A percentile compares a stretch with the other conserved stretches of the same genome.
phyloP scores from a whole-genome alignment of 2,888 invertebrate species.

The Phyto melanocephala region DNA sequence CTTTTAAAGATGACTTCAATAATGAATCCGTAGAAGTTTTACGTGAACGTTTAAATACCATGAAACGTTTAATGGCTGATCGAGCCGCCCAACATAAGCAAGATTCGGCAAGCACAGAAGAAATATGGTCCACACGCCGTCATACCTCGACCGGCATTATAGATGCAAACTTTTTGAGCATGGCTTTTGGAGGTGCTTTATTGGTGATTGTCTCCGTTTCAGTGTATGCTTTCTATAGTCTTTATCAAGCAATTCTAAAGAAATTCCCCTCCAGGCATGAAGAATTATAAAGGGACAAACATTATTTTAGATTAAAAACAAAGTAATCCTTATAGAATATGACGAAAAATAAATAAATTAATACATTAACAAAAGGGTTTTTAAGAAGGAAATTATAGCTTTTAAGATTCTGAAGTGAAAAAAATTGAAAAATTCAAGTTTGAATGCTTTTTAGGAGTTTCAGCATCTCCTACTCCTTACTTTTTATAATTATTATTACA shows the following conservation, averaged over 20 bases:
- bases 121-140: slow-evolving; percentile 76
- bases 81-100: slow-evolving; percentile 80
- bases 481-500: no score
- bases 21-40: slow-evolving; percentile 89
- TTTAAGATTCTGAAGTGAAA: background rate
- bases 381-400: background rate
- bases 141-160: slow-evolving; percentile 83
- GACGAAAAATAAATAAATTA: slow-evolving; percentile 22
- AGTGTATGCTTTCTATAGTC: slow-evolving; percentile 90
- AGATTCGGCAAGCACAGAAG: slow-evolving; percentile 76
- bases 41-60: slow-evolving; percentile 86
- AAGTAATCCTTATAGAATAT: slow-evolving; percentile 42
- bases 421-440: no score
- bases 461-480: no score
- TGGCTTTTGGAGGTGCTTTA: slow-evolving; percentile 89
- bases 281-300: slow-evolving; percentile 82
- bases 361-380: background rate
- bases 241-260: slow-evolving; percentile 88
- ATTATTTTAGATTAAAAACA: slow-evolving; percentile 26
- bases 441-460: background rate
- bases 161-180: slow-evolving; percentile 87
- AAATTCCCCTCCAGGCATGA: slow-evolving; percentile 90
- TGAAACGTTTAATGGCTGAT: slow-evolving; percentile 90
- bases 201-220: slow-evolving; percentile 89
- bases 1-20: slow-evolving; percentile 74